A percentile compares a stretch with the other conserved stretches of the same genome.
These are phyloP conservation scores for Diglossa cyanea DNA, from an alignment of 2,797 vertebrate species.

Conservation along the genomic window DNA sequence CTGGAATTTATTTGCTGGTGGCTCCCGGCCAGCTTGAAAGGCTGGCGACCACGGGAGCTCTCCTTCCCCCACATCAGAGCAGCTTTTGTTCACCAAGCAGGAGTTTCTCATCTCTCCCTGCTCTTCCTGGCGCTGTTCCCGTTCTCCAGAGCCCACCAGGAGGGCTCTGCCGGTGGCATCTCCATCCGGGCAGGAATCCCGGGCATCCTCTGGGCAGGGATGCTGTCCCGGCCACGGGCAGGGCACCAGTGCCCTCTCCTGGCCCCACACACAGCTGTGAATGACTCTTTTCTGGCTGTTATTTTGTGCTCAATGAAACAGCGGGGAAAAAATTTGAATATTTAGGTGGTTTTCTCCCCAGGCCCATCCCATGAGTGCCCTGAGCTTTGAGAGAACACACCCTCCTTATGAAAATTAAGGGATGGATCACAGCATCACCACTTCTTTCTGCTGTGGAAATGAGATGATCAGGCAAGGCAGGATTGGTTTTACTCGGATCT, in stretches of 20 bases:
- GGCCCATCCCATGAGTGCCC: background rate
- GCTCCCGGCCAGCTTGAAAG: background rate
- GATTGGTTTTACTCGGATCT: background rate
- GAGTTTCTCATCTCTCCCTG: background rate
- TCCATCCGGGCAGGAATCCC: background rate
- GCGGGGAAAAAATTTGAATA: rapidly evolving
- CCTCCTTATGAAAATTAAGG: rapidly evolving
- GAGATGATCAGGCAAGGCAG: background rate
- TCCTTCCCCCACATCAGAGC: background rate
- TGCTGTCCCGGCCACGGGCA: background rate
- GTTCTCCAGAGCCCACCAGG: background rate
- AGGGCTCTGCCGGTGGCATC: background rate
- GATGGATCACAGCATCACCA: background rate
- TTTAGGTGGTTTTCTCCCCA: background rate
- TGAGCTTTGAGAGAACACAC: background rate
- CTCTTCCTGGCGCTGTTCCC: background rate
- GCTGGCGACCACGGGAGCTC: background rate
- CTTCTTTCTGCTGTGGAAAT: background rate
- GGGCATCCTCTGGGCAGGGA: background rate
- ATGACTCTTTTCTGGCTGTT: background rate
- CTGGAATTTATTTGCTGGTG: background rate
- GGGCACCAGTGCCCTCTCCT: constrained; percentile 55
- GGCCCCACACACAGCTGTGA: background rate
- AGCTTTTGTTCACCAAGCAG: rapidly evolving
- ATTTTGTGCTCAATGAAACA: background rate